Evolutionary conservation across 2,797 vertebrate species (phyloP), one percentile per base, ranked within the genome.

Genomic region (Dromococcyx pavoninus): DNA sequence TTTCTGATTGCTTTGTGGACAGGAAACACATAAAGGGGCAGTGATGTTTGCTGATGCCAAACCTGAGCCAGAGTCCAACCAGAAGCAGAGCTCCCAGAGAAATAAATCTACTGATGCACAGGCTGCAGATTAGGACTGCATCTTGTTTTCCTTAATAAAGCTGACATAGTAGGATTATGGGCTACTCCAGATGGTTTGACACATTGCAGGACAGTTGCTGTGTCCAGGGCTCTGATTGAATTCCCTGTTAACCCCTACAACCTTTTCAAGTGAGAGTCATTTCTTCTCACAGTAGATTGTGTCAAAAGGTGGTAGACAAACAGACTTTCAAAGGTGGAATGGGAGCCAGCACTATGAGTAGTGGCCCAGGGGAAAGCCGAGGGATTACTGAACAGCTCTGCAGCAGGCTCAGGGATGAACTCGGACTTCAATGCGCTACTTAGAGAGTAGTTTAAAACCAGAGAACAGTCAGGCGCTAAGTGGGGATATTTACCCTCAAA

Each of bases 91-190:
- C n/a, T 89, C 72, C 21, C 67, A 92, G 16, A 75, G 76, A 72
- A 94, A 8, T 65, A 79, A 73, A 17, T 66, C 62, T 83, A 67
- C 76, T 94, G 77, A 91, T 79, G 74, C 75, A 82, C 61, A 77
- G 46, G 61, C 83, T 94, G 71, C 69, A 91, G 90, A 93, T 94
- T 94, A 93, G 37, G 69, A 71, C 57, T 92, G 84, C 78, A 91
- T 94, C 88, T 96, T 87, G 83, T 91, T 94, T 91, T 56, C 71
- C 86, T 82, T 94, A 94, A 91, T 77, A 94, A 94, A 96, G 79
- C 88, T 93, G 81, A 89, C 74, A 71, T 53, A 94, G 91, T 88
- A 94, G 91, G 95, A 97, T 97, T 97, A 96, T 21, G 61, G 91
- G 62, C 62, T 75, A 10, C 58, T 95, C 91, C 93, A 96, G 93